Conservation (phyloP, 2,113 vertebrate species). For the Ictalurus punctatus region DNA sequence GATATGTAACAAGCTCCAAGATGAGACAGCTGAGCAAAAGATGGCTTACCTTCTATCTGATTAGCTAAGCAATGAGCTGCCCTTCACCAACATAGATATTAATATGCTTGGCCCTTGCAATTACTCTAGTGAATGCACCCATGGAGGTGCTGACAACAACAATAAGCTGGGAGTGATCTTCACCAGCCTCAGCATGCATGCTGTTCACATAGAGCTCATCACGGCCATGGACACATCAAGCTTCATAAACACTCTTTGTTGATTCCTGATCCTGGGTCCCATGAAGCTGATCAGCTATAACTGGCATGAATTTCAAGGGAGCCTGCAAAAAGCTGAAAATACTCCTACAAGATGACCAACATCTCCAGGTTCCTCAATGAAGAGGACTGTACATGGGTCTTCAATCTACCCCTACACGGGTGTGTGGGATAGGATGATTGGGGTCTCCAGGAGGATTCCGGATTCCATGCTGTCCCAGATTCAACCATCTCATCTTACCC, state of each 20-base stretch:
- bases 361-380: background rate
- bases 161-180: too few relatives aligned
- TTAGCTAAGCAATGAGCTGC: too few relatives aligned
- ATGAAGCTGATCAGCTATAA: slow-evolving; percentile 29
- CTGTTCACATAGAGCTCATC: background rate
- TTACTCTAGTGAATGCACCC: too few relatives aligned
- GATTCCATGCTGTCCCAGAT: slow-evolving; percentile 36
- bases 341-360: background rate
- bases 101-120: too few relatives aligned
- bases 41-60: too few relatives aligned
- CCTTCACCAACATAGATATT: too few relatives aligned
- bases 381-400: slow-evolving; percentile 36
- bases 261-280: slow-evolving; percentile 15
- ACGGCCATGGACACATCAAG: slow-evolving; percentile 13
- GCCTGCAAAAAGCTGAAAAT: slow-evolving; percentile 40
- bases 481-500: slow-evolving; percentile 30
- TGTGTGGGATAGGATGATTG: slow-evolving; percentile 15
- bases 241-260: background rate
- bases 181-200: too few relatives aligned
- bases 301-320: slow-evolving; percentile 46
- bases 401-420: background rate
- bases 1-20: too few relatives aligned
- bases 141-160: background rate
- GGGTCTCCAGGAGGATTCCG: slow-evolving; percentile 35
- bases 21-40: too few relatives aligned